A percentile compares a stretch with the other conserved stretches of the same genome.
Conservation (phyloP, 2,113 vertebrate genomes). For the Forbesichthys papilliferus region DNA sequence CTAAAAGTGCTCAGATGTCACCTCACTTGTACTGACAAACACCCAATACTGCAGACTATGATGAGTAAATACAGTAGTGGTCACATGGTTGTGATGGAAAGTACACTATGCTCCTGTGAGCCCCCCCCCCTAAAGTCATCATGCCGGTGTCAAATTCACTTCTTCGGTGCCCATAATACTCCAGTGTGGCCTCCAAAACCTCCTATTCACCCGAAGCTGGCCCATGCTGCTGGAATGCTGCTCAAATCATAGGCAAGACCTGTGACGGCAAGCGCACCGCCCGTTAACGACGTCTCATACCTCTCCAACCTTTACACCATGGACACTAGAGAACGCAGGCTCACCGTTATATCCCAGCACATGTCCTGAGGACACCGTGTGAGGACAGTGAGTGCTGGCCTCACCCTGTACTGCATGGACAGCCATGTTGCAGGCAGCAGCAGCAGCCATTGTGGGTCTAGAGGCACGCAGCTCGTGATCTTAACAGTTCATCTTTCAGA, state of each 20-base stretch:
- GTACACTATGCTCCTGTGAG: slow-evolving; percentile 16
- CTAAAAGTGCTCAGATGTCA: background rate
- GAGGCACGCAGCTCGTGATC: background rate
- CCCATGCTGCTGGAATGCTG: background rate
- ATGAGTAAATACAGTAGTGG: background rate
- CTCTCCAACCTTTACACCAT: no score
- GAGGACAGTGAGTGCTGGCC: no score
- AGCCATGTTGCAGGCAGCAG: no score
- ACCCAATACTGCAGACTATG: background rate
- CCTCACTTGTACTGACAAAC: background rate
- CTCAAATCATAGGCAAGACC: background rate
- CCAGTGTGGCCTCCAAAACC: background rate
- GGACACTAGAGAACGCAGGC: no score
- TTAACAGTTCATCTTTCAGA: background rate
- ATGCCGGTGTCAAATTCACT: slow-evolving; percentile 44
- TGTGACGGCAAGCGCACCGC: background rate
- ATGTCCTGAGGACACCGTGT: no score
- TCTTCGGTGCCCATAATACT: slow-evolving; percentile 32
- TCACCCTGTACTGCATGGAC: no score
- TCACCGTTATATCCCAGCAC: no score
- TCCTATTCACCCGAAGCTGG: background rate
- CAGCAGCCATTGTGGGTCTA: no score
- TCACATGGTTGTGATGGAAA: slow-evolving; percentile 24
- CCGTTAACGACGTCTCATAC: no score
- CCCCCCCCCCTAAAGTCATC: background rate